These are phyloP conservation scores for Sthenelais limicola DNA, from an alignment of 2,888 invertebrate species.

Conservation along the genomic window DNA sequence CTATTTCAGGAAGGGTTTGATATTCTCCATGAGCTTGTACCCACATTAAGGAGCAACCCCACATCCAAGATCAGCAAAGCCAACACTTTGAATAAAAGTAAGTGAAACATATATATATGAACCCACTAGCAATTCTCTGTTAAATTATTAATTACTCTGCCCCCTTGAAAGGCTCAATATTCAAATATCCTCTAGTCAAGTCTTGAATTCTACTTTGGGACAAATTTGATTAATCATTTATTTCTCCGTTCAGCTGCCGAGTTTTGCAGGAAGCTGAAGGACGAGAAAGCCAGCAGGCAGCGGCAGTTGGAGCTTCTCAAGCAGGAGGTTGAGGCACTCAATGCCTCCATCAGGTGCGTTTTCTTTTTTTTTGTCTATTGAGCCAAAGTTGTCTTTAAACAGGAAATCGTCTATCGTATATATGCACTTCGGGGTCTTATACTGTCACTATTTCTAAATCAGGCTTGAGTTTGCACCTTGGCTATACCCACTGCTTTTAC, in stretches of 20 bases:
- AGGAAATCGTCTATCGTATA: neutral
- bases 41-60: conserved; percentile 87
- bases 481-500: too few species aligned
- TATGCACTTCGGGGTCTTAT: neutral
- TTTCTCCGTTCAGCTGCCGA: conserved; percentile 78
- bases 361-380: too few species aligned
- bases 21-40: conserved; percentile 91
- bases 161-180: neutral
- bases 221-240: too few species aligned
- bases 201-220: too few species aligned
- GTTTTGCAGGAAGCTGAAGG: conserved; percentile 89
- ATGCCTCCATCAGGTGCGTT: conserved; percentile 88
- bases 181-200: neutral
- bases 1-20: conserved; percentile 89
- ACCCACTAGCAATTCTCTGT: neutral
- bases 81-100: conserved; percentile 94
- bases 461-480: too few species aligned
- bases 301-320: conserved; percentile 91
- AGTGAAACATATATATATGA: conserved; percentile 48
- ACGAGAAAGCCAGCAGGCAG: conserved; percentile 87
- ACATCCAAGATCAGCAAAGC: conserved; percentile 90
- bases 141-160: neutral
- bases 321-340: conserved; percentile 91
- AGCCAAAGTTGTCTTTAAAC: too few species aligned
- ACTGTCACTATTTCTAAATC: too few species aligned